These are phyloP conservation scores for Falco concolor DNA, from an alignment of 2,797 vertebrate genomes.

Conservation along the genomic window DNA sequence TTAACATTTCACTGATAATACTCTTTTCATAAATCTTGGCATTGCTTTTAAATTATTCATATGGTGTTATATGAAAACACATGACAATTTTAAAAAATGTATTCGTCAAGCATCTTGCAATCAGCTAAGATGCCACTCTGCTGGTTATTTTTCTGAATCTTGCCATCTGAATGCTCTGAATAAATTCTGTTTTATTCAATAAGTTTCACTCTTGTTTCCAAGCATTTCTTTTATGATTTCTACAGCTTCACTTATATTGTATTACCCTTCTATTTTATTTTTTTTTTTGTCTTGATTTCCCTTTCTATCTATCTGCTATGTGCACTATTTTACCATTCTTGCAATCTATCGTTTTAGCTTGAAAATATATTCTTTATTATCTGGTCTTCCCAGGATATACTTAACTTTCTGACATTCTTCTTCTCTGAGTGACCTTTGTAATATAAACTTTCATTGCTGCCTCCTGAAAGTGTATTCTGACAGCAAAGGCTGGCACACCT, in stretches of 20 bases:
- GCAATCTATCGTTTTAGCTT: conserved; percentile 64
- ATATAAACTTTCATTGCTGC: conserved; percentile 66
- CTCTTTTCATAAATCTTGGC: conserved; percentile 69
- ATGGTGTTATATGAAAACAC: conserved; percentile 54
- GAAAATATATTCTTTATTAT: conserved; percentile 73
- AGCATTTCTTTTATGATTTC: conserved; percentile 66
- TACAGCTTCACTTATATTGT: conserved; percentile 64
- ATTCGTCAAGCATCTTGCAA: conserved; percentile 59
- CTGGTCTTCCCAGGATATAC: conserved; percentile 70
- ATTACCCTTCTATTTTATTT: conserved; percentile 66
- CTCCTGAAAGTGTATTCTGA: conserved; percentile 59
- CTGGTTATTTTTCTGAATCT: conserved; percentile 70
- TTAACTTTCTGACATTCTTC: conserved; percentile 77
- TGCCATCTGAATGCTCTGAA: conserved; percentile 72
- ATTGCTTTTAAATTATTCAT: conserved; percentile 77
- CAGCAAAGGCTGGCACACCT: conserved; percentile 58
- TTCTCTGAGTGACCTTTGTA: conserved; percentile 78
- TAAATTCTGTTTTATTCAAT: conserved; percentile 75
- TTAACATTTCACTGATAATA: conserved; percentile 67
- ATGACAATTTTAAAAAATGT: conserved; percentile 63
- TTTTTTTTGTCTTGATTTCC: conserved; percentile 59
- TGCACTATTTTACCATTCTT: conserved; percentile 39
- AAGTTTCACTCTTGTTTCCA: conserved; percentile 70
- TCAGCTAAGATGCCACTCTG: conserved; percentile 60
- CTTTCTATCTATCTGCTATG: conserved; percentile 60